Conservation (phyloP, 2,797 vertebrate species). For the Rhinichthys osculus region DNA sequence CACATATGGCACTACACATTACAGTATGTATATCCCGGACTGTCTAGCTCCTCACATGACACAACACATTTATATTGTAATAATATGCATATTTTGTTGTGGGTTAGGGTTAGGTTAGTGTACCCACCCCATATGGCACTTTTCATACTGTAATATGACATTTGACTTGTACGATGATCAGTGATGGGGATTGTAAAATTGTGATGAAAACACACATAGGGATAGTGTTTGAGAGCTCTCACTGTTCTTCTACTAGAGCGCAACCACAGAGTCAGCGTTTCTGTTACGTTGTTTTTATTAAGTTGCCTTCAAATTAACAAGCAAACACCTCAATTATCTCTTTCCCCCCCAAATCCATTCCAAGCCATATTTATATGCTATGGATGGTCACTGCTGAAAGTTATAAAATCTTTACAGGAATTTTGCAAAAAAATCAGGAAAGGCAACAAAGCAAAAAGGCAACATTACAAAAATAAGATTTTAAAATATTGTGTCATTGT, state of each 20-base stretch:
- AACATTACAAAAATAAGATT: slow-evolving; percentile 39
- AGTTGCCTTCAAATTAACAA: neutral
- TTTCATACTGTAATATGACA: neutral
- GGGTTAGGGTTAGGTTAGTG: neutral
- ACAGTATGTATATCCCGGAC: neutral
- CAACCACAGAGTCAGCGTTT: neutral
- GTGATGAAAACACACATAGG: neutral
- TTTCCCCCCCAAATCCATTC: neutral
- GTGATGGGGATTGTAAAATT: neutral
- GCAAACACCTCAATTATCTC: neutral
- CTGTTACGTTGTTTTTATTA: neutral
- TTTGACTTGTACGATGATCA: neutral
- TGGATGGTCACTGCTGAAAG: neutral
- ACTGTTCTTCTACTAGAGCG: neutral
- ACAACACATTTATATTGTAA: neutral
- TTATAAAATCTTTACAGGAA: neutral
- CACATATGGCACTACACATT: neutral
- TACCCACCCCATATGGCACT: neutral
- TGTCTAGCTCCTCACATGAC: neutral
- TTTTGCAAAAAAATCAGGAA: neutral
- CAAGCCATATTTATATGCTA: neutral
- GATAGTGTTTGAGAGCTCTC: neutral
- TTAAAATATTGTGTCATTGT: neutral
- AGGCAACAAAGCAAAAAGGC: slow-evolving; percentile 7
- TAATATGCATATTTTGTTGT: neutral